Evolutionary conservation across 2,888 invertebrate species (phyloP), one percentile per base, ranked within the genome.

Genomic region (Rhaphigaster nebulosa): DNA sequence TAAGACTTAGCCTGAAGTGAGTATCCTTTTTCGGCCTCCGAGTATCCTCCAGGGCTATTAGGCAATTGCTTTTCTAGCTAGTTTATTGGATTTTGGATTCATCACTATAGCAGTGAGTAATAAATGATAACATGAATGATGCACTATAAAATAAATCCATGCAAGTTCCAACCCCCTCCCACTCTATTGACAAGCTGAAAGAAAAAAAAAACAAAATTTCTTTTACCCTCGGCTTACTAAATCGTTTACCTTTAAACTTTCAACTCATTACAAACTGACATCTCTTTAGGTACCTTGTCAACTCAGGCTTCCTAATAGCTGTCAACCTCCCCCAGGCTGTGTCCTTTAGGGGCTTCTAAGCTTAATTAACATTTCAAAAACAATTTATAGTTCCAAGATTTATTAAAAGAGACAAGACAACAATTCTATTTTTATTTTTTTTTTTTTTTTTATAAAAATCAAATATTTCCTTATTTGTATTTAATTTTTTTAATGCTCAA

Each of bases 201-300:
- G n/a, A n/a, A 65, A 29, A 65, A 65, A 34, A 34, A 6, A 70
- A 34, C 34, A 34, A 18, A 70, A 70, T 34, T 34, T 70, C 70
- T 70, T 70, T 70, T 6, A 34, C 34, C 70, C 6, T 34, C 18
- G 18, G 38, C 70, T 65, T 29, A 65, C 70, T 70, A 70, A 70
- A 70, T 70, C 20, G 20, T 70, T 34, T 34, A 70, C 34, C 70
- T 70, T 70, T 70, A 70, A 70, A 70, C 70, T 70, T 70, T 34
- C 34, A 70, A 70, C 70, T 70, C 70, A 70, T 70, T 70, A 70
- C 20, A 34, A 70, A 70, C 34, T 70, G 70, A 34, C 70, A 70
- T 70, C 70, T 70, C 70, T 70, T 70, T 34, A 70, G 70, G 70
- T 70, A 70, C 70, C 70, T 70, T 70, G 70, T 70, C 70, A 70